A percentile compares a stretch with the other conserved stretches of the same genome.
Conservation (phyloP, 1,140 invertebrate species). For the Leptestheria dahalacensis region DNA sequence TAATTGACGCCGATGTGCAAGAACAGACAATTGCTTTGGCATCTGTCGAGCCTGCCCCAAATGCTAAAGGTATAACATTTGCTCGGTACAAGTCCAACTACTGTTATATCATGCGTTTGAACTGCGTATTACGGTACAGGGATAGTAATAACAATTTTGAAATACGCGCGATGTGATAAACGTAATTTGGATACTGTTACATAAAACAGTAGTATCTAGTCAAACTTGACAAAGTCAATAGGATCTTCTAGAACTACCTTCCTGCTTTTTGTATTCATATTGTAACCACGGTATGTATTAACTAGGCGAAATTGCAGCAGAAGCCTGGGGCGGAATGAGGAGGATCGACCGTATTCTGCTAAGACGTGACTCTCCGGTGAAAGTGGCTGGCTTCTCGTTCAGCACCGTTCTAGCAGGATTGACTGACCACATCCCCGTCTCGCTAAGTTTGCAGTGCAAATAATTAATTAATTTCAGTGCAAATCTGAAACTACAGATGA, state of each 20-base stretch:
- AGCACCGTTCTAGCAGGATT: conserved; percentile 16
- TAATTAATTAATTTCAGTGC: too few species aligned
- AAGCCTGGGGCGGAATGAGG: conserved; percentile 18
- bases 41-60: conserved; percentile 4
- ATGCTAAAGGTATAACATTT: neutral
- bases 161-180: too few species aligned
- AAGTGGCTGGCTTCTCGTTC: conserved; percentile 18
- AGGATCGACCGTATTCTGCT: conserved; percentile 20
- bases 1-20: conserved; percentile 22
- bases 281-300: conserved; percentile 13
- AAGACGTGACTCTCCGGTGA: conserved; percentile 11
- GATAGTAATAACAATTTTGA: too few species aligned
- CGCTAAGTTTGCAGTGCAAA: conserved; percentile 10
- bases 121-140: too few species aligned
- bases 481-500: too few species aligned
- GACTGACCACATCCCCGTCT: conserved; percentile 20
- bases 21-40: conserved; percentile 10
- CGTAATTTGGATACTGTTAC: too few species aligned
- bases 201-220: neutral
- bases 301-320: conserved; percentile 12
- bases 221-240: neutral
- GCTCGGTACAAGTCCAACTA: too few species aligned
- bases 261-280: conserved; percentile 5
- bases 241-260: conserved; percentile 14
- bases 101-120: too few species aligned